phyloP scores from a whole-genome alignment of 1,140 invertebrate genomes.

The Antheraea pernyi region DNA sequence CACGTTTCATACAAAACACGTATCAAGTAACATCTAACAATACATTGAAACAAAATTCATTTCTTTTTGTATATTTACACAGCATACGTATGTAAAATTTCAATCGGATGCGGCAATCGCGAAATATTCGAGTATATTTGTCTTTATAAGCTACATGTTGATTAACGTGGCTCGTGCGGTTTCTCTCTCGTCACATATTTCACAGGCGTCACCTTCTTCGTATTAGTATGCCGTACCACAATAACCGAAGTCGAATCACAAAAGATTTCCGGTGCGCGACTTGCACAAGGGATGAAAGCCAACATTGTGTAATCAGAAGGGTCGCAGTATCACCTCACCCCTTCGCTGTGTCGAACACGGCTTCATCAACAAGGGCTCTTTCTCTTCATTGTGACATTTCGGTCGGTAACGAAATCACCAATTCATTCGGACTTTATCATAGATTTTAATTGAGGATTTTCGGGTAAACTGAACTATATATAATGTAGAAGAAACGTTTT shows the following conservation, averaged over 20 bases:
- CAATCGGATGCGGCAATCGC: slow-evolving; percentile 1
- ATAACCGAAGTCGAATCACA: slow-evolving; percentile 75
- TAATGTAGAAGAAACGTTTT: not conserved
- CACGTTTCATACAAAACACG: too few species aligned
- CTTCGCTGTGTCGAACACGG: slow-evolving; percentile 62
- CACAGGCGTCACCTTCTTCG: slow-evolving; percentile 54
- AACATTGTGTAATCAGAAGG: slow-evolving; percentile 78
- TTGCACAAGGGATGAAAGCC: slow-evolving; percentile 76
- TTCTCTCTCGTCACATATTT: slow-evolving; percentile 50
- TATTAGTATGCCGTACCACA: slow-evolving; percentile 75
- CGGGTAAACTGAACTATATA: not conserved
- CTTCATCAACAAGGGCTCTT: slow-evolving; percentile 72
- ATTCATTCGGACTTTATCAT: slow-evolving; percentile 1
- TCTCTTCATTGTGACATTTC: slow-evolving; percentile 69
- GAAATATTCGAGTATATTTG: not conserved
- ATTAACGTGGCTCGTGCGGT: slow-evolving; percentile 19
- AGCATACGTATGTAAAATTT: not conserved
- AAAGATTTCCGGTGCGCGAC: slow-evolving; percentile 77
- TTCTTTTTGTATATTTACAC: too few species aligned
- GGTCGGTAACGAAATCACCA: slow-evolving; percentile 20
- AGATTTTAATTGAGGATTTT: not conserved
- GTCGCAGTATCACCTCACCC: slow-evolving; percentile 70
- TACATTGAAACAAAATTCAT: too few species aligned
- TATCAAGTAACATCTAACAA: too few species aligned
- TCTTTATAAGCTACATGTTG: slow-evolving; percentile 6